These are phyloP conservation scores for Epinephelus fuscoguttatus DNA, from an alignment of 2,113 vertebrate genomes.

Conservation along the genomic window DNA sequence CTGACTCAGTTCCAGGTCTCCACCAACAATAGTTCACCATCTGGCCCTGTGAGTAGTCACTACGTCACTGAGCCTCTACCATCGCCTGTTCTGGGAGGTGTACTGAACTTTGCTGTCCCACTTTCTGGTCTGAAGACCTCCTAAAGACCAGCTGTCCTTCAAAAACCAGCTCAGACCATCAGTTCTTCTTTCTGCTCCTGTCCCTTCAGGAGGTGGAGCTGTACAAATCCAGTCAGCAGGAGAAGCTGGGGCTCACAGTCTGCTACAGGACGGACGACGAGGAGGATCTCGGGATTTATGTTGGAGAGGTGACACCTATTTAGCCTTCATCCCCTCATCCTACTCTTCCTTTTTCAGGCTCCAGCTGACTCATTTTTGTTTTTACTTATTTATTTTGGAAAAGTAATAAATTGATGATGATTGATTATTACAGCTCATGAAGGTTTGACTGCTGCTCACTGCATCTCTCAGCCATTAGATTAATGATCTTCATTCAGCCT, in stretches of 20 bases:
- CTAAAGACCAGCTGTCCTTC: not conserved
- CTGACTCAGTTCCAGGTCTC: too few relatives aligned
- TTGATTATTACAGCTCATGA: not conserved
- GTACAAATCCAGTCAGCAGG: constrained; percentile 88
- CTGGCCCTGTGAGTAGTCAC: not conserved
- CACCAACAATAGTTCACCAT: too few relatives aligned
- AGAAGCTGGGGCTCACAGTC: constrained; percentile 90
- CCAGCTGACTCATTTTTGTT: not conserved
- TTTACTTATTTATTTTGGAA: not conserved
- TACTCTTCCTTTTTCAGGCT: not conserved
- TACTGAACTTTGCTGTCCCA: not conserved
- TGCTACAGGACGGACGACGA: constrained; percentile 91
- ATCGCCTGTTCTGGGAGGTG: not conserved
- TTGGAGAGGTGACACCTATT: constrained; percentile 86
- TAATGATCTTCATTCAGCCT: not conserved
- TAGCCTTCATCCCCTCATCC: not conserved
- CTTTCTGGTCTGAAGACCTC: not conserved
- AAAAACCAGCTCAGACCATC: not conserved
- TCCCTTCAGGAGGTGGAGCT: constrained; percentile 87
- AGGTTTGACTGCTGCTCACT: not conserved
- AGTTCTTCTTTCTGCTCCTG: not conserved
- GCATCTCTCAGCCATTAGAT: not conserved
- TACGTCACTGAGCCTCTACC: not conserved
- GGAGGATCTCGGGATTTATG: constrained; percentile 90
- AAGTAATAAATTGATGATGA: not conserved